Conservation (phyloP, 2,113 vertebrate species). For the Megaptera novaeangliae region DNA sequence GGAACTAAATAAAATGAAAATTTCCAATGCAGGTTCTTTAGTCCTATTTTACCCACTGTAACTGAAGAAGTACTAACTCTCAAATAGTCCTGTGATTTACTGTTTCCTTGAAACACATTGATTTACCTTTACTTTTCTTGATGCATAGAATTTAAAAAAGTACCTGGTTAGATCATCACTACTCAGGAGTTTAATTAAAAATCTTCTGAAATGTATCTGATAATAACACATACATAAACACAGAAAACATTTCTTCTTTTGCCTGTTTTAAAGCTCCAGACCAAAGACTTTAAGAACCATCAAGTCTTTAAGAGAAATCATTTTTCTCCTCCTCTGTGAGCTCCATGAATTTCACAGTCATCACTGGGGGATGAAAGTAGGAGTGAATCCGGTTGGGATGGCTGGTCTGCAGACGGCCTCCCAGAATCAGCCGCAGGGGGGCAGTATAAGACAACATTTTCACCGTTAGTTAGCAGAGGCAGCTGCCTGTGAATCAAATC, state of each 20-base stretch:
- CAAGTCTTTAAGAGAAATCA: conserved; percentile 89
- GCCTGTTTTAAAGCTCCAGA: conserved; percentile 80
- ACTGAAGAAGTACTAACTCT: conserved; percentile 76
- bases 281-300: conserved; percentile 89
- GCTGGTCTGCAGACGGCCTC: conserved; percentile 80
- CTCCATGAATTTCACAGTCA: conserved; percentile 89
- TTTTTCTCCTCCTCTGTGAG: conserved; percentile 87
- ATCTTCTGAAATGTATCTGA: conserved; percentile 74
- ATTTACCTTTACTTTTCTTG: conserved; percentile 83
- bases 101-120: conserved; percentile 77
- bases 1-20: conserved; percentile 75
- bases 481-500: conserved; percentile 48
- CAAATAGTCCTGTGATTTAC: conserved; percentile 70
- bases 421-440: conserved; percentile 85
- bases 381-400: conserved; percentile 79
- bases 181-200: conserved; percentile 78
- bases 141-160: conserved; percentile 71
- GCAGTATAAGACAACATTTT: conserved; percentile 88
- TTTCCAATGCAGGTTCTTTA: conserved; percentile 57
- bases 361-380: conserved; percentile 80
- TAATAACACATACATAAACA: conserved; percentile 54
- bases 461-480: background rate
- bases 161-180: conserved; percentile 68
- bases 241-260: conserved; percentile 63
- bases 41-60: conserved; percentile 74